phyloP scores from a whole-genome alignment of 2,888 invertebrate genomes.

The Itoplectis maculator region DNA sequence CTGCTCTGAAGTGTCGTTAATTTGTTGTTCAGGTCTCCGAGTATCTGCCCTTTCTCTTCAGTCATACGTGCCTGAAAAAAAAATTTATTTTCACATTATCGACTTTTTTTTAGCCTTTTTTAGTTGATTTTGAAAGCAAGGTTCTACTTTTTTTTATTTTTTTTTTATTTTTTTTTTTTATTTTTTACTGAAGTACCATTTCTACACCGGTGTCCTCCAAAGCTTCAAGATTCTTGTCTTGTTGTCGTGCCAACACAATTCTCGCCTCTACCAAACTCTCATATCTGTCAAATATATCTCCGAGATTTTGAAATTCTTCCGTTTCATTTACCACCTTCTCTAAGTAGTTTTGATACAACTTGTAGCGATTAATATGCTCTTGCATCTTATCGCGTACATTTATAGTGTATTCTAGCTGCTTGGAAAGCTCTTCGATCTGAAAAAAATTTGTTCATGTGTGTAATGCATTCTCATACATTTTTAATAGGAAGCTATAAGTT shows the following conservation, averaged over 20 bases:
- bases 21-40: constrained; percentile 88
- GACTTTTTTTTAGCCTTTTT: background rate
- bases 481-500: background rate
- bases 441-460: too few relatives aligned
- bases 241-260: constrained; percentile 86
- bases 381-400: constrained; percentile 86
- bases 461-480: background rate
- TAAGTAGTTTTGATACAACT: constrained; percentile 87
- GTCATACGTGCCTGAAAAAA: constrained; percentile 84
- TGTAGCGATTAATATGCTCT: constrained; percentile 86
- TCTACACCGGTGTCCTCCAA: constrained; percentile 87
- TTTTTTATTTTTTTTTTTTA: background rate
- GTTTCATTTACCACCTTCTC: constrained; percentile 86
- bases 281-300: constrained; percentile 88
- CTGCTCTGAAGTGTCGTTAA: constrained; percentile 87
- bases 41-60: constrained; percentile 87
- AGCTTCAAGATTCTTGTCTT: constrained; percentile 86
- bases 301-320: constrained; percentile 87
- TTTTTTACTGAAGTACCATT: constrained; percentile 80
- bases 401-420: constrained; percentile 85
- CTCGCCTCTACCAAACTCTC: constrained; percentile 88
- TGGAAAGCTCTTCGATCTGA: constrained; percentile 85
- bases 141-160: too few relatives aligned
- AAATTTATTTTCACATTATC: background rate
- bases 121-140: too few relatives aligned